Evolutionary conservation across 2,888 invertebrate genomes (phyloP), one percentile per base, ranked within the genome.

Genomic region (Xylota segnis): DNA sequence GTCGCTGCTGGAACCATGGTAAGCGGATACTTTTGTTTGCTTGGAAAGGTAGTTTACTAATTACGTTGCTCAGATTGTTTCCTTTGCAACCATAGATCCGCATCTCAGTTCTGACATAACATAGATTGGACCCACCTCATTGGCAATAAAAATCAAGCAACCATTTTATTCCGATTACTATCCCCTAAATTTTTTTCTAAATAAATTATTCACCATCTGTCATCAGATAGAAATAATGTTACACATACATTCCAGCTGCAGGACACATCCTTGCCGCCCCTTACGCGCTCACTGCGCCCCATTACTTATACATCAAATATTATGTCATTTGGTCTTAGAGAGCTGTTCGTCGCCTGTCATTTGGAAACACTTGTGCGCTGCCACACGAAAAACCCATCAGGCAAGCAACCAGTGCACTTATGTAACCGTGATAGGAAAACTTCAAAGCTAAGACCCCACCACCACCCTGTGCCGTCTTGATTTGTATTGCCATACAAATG

Each of bases 261-360:
- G 14, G 43, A 6, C 43, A 6, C 43, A 43, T 43, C 43, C 43
- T n/a, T 50, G 18, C 12, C 18, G 3, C 23, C 23, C 18, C 23
- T 23, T 50, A 50, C 16, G 10, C 10, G 23, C 10, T 50, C 50
- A 12, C 23, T 68, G 70, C 27, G 59, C 61, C 34, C 45, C 54
- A 81, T 81, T 81, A 74, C 61, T 68, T 74, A 45, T 61, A 61
- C 72, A 79, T 81, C 74, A 74, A 61, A 81, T 74, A 54, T 74
- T 45, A 66, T 81, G 74, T 74, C 74, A 65, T 65, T 66, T 65
- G 58, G 54, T 65, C 27, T 58, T 78, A 12, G 29, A 12, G 29
- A 54, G 34, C 16, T 52, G 61, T 4, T 50, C 12, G 59, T 77
- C 61, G 68, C 34, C 59, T 56, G 70, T 70, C 52, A 77, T 70